A percentile compares a stretch with the other conserved stretches of the same genome.
Conservation (phyloP, 2,113 vertebrate species). For the Malurus alboscapulatus region DNA sequence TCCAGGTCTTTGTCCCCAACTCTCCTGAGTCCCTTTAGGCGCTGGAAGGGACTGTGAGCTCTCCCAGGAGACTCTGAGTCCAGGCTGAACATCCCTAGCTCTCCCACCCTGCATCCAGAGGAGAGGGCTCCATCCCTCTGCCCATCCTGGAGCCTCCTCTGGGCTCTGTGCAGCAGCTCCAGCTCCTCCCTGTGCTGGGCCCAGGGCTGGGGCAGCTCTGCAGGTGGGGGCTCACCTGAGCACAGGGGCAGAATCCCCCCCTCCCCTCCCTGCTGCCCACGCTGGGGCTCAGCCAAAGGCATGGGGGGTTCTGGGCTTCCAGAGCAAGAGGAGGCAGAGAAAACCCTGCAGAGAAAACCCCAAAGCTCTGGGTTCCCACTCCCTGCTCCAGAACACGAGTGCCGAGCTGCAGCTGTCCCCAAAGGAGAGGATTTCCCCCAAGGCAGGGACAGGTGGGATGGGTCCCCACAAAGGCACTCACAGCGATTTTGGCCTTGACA, state of each 20-base stretch:
- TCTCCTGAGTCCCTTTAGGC: neutral
- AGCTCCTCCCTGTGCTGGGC: neutral
- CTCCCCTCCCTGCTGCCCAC: neutral
- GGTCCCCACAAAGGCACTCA: constrained; percentile 68
- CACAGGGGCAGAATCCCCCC: neutral
- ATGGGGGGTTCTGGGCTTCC: neutral
- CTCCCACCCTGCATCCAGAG: no score
- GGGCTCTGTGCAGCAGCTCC: neutral
- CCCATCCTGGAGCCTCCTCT: neutral
- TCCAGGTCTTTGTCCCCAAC: neutral
- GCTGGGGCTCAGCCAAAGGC: neutral
- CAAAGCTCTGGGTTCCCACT: no score
- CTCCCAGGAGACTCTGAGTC: neutral
- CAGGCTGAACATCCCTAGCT: neutral
- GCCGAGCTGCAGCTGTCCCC: neutral
- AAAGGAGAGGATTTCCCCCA: neutral
- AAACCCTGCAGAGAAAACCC: neutral
- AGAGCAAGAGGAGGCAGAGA: neutral
- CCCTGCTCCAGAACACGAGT: accelerated
- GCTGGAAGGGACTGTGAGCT: accelerated
- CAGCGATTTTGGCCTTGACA: constrained; percentile 88
- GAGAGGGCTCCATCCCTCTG: no score
- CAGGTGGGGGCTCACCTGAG: neutral
- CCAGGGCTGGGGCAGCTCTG: neutral
- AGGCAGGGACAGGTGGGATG: accelerated